These are phyloP conservation scores for Euplagia quadripunctaria DNA, from an alignment of 2,888 invertebrate species.

Conservation along the genomic window DNA sequence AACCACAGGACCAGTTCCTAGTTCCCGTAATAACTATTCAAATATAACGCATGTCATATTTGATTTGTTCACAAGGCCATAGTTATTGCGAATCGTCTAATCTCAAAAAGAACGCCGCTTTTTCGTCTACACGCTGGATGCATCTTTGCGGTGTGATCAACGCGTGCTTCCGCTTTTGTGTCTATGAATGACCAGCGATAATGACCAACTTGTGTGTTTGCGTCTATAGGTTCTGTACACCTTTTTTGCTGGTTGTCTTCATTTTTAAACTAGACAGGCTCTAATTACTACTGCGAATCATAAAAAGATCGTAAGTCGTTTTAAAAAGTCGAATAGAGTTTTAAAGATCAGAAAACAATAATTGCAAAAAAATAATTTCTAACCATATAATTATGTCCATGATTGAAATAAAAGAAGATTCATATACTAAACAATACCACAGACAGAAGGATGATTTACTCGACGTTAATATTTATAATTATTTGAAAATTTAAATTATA, in stretches of 20 bases:
- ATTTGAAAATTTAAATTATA: no score
- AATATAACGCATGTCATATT: no score
- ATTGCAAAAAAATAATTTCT: background rate
- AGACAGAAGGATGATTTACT: no score
- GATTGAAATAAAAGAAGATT: no score
- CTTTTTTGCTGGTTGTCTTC: background rate
- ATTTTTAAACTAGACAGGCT: background rate
- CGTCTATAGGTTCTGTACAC: background rate
- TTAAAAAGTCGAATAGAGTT: background rate
- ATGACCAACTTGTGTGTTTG: conserved; percentile 1
- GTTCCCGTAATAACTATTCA: no score
- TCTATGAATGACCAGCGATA: background rate
- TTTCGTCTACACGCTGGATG: background rate
- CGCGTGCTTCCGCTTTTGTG: conserved; percentile 4
- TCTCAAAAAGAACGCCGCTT: background rate
- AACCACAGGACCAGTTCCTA: background rate
- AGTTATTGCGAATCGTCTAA: background rate
- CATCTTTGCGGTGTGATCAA: conserved; percentile 1
- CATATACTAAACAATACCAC: no score
- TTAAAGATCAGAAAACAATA: background rate
- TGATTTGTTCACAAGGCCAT: no score
- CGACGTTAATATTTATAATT: no score
- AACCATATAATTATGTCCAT: background rate
- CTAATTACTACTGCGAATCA: background rate
- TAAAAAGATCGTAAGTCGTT: background rate